These are phyloP conservation scores for Picathartes gymnocephalus DNA, from an alignment of 2,113 vertebrate genomes.

Conservation along the genomic window DNA sequence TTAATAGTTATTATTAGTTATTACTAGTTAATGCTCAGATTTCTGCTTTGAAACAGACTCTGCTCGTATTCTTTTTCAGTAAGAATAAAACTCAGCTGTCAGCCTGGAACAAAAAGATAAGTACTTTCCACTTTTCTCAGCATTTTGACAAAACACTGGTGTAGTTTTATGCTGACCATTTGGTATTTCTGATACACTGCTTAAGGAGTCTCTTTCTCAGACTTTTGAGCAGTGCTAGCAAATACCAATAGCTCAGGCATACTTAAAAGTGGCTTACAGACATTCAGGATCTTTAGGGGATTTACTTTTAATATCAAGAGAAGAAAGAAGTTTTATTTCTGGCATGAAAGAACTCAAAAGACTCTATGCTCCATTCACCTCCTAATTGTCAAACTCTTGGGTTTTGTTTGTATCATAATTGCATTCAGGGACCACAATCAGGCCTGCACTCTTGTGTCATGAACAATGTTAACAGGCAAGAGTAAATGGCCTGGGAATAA, in stretches of 20 bases:
- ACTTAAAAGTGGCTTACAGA: neutral
- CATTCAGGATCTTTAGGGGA: neutral
- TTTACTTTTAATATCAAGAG: neutral
- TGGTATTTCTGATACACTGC: neutral
- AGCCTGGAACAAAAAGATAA: constrained; percentile 19
- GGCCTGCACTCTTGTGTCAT: neutral
- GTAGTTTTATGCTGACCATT: neutral
- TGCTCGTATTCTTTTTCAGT: neutral
- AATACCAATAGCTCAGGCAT: neutral
- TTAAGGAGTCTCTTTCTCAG: neutral
- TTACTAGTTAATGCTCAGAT: neutral
- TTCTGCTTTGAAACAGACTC: neutral
- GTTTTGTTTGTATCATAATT: neutral
- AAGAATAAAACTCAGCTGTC: neutral
- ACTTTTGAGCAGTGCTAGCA: neutral
- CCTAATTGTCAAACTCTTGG: neutral
- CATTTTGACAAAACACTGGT: neutral
- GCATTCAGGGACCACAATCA: neutral
- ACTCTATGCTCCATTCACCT: neutral
- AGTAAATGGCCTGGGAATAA: neutral
- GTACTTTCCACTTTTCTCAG: neutral
- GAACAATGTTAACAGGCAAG: neutral
- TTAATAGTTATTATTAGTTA: too few relatives aligned
- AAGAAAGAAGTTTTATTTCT: neutral
- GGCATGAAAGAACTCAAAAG: neutral